Conservation (phyloP, 1,140 invertebrate species). For the Drosophila trapezifrons region DNA sequence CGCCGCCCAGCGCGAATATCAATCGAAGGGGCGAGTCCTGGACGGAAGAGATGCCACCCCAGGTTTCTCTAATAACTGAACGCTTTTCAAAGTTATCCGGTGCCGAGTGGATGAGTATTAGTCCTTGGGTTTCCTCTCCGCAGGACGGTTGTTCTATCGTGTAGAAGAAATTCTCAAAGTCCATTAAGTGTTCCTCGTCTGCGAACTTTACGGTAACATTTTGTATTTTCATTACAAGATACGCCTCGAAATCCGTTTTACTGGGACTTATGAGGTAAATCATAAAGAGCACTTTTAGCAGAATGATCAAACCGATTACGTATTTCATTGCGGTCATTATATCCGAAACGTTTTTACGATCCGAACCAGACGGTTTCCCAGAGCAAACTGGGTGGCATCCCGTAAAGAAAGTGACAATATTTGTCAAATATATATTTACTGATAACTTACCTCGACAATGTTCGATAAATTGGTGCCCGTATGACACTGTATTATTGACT, state of each 20-base stretch:
- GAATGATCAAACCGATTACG: background rate
- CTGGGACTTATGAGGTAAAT: slow-evolving; percentile 4
- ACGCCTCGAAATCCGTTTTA: background rate
- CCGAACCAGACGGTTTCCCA: background rate
- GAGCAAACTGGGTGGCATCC: background rate
- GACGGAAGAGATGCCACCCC: slow-evolving; percentile 85
- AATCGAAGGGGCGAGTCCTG: slow-evolving; percentile 83
- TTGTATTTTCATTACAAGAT: background rate
- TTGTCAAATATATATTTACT: slow-evolving; percentile 2
- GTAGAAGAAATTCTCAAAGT: slow-evolving; percentile 86
- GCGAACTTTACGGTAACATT: background rate
- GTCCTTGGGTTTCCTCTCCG: slow-evolving; percentile 72
- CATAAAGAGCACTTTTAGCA: slow-evolving; percentile 10
- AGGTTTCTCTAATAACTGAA: slow-evolving; percentile 87
- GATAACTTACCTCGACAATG: background rate
- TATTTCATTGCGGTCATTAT: slow-evolving; percentile 4
- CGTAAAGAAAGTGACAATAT: background rate
- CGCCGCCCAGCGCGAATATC: slow-evolving; percentile 89
- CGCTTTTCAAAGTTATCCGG: slow-evolving; percentile 87
- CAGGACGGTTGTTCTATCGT: slow-evolving; percentile 85
- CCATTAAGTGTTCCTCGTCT: slow-evolving; percentile 82
- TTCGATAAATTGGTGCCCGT: no score
- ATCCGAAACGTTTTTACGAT: background rate
- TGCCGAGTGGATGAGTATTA: slow-evolving; percentile 89
- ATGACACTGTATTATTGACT: background rate